Conservation (phyloP, 2,797 vertebrate species). For the Anisognathus igniventris region DNA sequence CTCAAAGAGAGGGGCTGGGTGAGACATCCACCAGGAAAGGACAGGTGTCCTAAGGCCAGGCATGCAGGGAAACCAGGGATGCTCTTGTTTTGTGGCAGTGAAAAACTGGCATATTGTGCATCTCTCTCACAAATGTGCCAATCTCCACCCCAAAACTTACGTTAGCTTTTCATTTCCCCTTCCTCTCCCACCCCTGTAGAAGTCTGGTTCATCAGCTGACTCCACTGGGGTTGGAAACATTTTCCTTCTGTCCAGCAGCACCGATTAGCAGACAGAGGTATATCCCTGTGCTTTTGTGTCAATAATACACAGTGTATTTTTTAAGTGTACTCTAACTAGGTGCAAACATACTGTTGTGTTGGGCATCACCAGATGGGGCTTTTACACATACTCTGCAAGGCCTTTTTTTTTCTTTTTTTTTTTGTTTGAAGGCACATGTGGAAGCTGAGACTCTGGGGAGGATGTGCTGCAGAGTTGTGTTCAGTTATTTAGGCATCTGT, state of each 20-base stretch:
- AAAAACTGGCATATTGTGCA: neutral
- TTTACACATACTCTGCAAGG: slow-evolving; percentile 2
- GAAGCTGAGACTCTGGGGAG: slow-evolving; percentile 15
- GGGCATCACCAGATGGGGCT: slow-evolving; percentile 48
- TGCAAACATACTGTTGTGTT: slow-evolving; percentile 41
- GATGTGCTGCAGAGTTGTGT: neutral
- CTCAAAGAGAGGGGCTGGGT: neutral
- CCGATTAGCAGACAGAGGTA: neutral
- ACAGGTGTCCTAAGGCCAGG: neutral
- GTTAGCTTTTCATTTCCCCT: neutral
- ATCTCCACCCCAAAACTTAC: neutral
- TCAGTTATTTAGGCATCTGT: slow-evolving; percentile 31
- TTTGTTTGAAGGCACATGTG: neutral
- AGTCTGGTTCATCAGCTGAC: neutral
- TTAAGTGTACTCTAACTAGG: slow-evolving; percentile 29
- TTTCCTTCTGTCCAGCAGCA: neutral
- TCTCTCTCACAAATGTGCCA: neutral
- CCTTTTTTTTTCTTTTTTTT: neutral
- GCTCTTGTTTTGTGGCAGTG: neutral
- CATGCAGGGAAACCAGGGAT: fast-evolving
- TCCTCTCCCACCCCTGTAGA: neutral
- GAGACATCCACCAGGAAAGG: neutral
- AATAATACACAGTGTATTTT: slow-evolving; percentile 3
- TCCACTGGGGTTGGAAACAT: fast-evolving
- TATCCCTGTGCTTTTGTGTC: neutral